A percentile compares a stretch with the other conserved stretches of the same genome.
Conservation (phyloP, 2,797 vertebrate species). For the Chaunax sp. region DNA sequence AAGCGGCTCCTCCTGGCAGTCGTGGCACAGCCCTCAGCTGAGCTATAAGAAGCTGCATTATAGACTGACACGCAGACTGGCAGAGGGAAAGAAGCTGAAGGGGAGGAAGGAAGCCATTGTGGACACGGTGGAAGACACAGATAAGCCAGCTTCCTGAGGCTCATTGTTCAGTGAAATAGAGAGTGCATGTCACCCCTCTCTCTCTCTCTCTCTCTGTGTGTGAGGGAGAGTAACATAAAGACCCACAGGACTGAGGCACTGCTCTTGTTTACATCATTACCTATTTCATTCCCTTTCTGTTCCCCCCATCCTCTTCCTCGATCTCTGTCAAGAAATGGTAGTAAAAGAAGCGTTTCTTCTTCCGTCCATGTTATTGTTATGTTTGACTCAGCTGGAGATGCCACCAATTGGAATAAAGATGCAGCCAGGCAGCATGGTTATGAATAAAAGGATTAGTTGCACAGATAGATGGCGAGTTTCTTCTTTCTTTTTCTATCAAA, state of each 20-base stretch:
- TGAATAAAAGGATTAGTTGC: constrained; percentile 11
- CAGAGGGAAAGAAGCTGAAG: constrained; percentile 18
- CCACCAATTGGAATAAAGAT: constrained; percentile 9
- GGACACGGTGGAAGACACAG: constrained; percentile 55
- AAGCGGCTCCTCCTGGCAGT: constrained; percentile 49
- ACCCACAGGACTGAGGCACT: not conserved
- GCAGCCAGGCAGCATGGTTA: constrained; percentile 1
- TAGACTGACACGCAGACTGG: constrained; percentile 38
- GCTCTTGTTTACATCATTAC: not conserved
- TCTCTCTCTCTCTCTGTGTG: constrained; percentile 8
- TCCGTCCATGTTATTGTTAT: no score
- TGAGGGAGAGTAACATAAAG: constrained; percentile 12
- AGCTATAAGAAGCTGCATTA: constrained; percentile 44
- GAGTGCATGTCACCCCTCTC: constrained; percentile 11
- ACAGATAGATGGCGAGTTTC: constrained; percentile 23
- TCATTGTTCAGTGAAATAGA: constrained; percentile 53
- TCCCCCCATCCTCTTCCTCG: not conserved
- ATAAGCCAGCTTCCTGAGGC: constrained; percentile 71
- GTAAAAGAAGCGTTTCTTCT: not conserved
- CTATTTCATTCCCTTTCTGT: not conserved
- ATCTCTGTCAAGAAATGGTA: not conserved
- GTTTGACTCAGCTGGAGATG: constrained; percentile 30
- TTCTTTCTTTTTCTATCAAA: constrained; percentile 14
- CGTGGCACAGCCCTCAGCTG: constrained; percentile 35
- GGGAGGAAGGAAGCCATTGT: constrained; percentile 57